These are phyloP conservation scores for Pyrocephalus nanus DNA, from an alignment of 2,797 vertebrate species.

Conservation along the genomic window DNA sequence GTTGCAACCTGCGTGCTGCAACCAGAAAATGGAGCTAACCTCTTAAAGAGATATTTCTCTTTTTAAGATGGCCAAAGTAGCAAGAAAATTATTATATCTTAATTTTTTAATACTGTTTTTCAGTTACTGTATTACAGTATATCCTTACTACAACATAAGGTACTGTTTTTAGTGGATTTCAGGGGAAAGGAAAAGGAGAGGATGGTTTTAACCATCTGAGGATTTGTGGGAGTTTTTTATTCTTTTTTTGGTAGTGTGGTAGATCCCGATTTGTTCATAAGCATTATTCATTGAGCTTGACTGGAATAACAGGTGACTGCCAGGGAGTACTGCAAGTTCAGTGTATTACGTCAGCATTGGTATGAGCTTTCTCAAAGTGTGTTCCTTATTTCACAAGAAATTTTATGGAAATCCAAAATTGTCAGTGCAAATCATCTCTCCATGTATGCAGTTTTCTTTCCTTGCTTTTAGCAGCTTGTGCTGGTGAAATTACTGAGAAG, in stretches of 20 bases:
- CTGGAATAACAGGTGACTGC: neutral
- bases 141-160: neutral
- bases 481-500: neutral
- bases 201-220: neutral
- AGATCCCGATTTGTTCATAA: neutral
- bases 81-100: neutral
- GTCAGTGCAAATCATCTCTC: neutral
- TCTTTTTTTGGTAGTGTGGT: fast-evolving
- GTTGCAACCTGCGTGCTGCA: fast-evolving
- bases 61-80: neutral
- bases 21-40: neutral
- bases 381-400: neutral
- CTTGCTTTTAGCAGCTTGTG: neutral
- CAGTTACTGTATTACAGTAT: neutral
- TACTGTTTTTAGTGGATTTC: fast-evolving
- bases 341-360: neutral
- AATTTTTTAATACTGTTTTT: neutral
- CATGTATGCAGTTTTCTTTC: neutral
- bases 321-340: neutral
- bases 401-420: neutral
- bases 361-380: neutral
- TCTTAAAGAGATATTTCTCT: neutral
- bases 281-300: neutral
- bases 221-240: neutral
- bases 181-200: neutral